Base-by-base conservation (phyloP, 2,113 vertebrate genomes). In the Engystomops pustulosus region DNA sequence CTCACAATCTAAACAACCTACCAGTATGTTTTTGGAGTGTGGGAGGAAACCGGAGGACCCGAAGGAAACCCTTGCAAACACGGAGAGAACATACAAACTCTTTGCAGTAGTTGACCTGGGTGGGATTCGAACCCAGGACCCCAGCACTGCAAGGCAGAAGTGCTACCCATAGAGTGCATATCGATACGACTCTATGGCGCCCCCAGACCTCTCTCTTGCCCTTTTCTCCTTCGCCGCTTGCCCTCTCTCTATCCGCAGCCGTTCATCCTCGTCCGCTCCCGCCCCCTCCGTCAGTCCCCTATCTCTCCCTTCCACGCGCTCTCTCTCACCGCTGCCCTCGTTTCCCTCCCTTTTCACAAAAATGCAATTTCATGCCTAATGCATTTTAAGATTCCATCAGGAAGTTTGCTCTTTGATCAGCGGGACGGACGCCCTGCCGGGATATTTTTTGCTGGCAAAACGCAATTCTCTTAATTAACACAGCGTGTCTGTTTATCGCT, bases 321-420 rank as follows among this genome's bases (percentile, higher is more conserved):
- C 79, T 69, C 58, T n/a, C n/a, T n/a, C n/a, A n/a, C n/a, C n/a
- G 82, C 76, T 86, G 83, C 77, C 45, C 87, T 86, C 84, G 0
- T 41, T 87, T 79, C 89, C 86, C 89, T 87, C 85, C 85, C 83
- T 86, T 41, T 88, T 89, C 88, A 80, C 86, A 38, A 69, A 82
- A 91, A 93, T 93, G 91, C 92, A 93, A 94, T 95, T 94, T 94
- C 93, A 94, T 93, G 93, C 92, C 92, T 94, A 88, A 80, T 93
- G 93, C 91, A 86, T 91, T 93, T 84, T 89, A 91, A 92, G 91
- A 93, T 93, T 92, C 92, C 93, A 94, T 94, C 91, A 93, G 90
- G 91, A 93, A 92, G 89, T 88, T 27, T 71, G 90, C 88, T 85
- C 87, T 91, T 91, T 93, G 89, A 90, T 94, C 91, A 89, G 89